phyloP scores from a whole-genome alignment of 2,888 invertebrate species.

The Smittia sp. region DNA sequence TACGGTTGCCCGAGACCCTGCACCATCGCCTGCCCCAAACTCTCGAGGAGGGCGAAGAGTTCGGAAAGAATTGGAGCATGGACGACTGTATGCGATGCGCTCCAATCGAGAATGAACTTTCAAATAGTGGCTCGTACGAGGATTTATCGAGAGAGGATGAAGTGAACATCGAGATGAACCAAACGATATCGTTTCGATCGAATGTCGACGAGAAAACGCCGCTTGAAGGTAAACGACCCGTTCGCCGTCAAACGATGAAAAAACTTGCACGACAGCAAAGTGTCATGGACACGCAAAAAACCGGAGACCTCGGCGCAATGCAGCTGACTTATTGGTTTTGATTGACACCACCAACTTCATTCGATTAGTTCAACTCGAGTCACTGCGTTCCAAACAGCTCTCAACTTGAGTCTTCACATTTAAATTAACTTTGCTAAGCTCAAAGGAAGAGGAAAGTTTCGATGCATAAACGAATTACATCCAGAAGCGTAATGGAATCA shows the following conservation, averaged over 20 bases:
- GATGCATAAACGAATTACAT: neutral
- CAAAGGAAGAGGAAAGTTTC: neutral
- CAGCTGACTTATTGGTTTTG: conserved; percentile 86
- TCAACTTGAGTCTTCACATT: neutral
- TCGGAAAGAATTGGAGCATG: conserved; percentile 77
- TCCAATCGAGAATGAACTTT: conserved; percentile 59
- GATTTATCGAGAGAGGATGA: conserved; percentile 61
- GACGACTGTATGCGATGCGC: conserved; percentile 72
- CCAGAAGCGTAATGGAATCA: conserved; percentile 1
- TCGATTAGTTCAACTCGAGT: neutral
- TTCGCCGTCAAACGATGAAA: conserved; percentile 60
- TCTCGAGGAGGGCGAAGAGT: conserved; percentile 82
- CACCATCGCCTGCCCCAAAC: conserved; percentile 81
- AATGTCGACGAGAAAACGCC: conserved; percentile 54
- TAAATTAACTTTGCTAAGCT: neutral
- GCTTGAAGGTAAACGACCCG: conserved; percentile 47
- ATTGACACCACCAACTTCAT: neutral
- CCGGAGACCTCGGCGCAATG: conserved; percentile 69
- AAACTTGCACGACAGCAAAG: conserved; percentile 75
- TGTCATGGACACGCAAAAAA: conserved; percentile 77
- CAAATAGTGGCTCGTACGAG: conserved; percentile 65
- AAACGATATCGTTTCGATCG: conserved; percentile 44
- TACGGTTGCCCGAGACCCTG: conserved; percentile 81
- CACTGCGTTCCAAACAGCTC: neutral
- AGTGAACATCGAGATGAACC: conserved; percentile 49